phyloP scores from a whole-genome alignment of 1,140 invertebrate genomes.

The Tetraneura akinire region DNA sequence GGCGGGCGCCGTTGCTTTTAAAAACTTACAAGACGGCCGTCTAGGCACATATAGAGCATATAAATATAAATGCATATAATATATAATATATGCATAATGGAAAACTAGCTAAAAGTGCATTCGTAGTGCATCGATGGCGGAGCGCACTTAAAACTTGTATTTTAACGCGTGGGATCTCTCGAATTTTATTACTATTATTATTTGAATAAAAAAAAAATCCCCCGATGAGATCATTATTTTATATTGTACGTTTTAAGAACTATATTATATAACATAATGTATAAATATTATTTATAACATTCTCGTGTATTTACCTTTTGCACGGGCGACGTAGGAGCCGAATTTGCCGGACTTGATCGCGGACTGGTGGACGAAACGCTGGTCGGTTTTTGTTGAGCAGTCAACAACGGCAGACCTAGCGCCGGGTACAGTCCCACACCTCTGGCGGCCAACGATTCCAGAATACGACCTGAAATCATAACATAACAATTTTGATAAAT shows the following conservation, averaged over 20 bases:
- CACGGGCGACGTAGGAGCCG: conserved; percentile 26
- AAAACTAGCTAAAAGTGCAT: background rate
- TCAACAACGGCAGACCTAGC: background rate
- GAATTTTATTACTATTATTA: too few relatives aligned
- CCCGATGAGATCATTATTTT: too few relatives aligned
- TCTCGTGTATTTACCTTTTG: conserved; percentile 25
- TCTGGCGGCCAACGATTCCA: conserved; percentile 48
- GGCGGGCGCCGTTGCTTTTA: background rate
- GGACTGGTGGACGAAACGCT: conserved; percentile 21
- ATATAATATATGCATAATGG: background rate
- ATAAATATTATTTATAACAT: too few relatives aligned
- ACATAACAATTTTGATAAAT: too few relatives aligned
- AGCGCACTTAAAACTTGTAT: background rate
- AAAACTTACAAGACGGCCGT: background rate
- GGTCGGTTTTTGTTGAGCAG: background rate
- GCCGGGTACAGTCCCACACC: conserved; percentile 48
- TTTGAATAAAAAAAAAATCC: too few relatives aligned
- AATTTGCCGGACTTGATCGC: conserved; percentile 12
- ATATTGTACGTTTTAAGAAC: too few relatives aligned
- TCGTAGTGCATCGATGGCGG: background rate
- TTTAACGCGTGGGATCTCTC: too few relatives aligned
- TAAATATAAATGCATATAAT: background rate
- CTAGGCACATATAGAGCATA: background rate
- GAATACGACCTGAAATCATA: conserved; percentile 23
- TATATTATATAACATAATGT: too few relatives aligned